Percentiles rank a stretch among this genome's conserved stretches.
phyloP scores from a whole-genome alignment of 2,888 invertebrate genomes.

The Drosophila yooni region DNA sequence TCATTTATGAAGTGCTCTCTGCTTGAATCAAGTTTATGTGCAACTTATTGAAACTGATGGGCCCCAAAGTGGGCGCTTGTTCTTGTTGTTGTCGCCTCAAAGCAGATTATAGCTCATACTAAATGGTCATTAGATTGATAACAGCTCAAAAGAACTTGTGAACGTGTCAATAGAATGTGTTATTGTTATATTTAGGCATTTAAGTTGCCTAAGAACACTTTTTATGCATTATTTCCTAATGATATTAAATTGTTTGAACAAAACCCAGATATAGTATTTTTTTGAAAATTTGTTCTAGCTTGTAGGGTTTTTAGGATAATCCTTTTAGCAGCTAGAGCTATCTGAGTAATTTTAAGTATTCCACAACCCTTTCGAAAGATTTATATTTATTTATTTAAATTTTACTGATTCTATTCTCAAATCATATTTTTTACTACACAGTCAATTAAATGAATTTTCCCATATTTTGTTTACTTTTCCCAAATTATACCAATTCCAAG shows the following conservation, averaged over 20 bases:
- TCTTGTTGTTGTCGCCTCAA: conserved; percentile 12
- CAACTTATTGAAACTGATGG: conserved; percentile 63
- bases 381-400: not conserved
- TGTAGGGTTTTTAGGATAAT: not conserved
- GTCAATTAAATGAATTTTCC: not conserved
- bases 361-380: not conserved
- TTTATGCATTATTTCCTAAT: not conserved
- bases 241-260: not conserved
- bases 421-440: not conserved
- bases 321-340: not conserved
- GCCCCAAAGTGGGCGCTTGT: conserved; percentile 23
- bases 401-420: not conserved
- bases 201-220: not conserved
- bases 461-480: not conserved
- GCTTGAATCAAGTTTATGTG: conserved; percentile 46
- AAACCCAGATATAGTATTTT: not conserved
- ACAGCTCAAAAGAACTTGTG: not conserved
- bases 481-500: not conserved
- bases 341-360: not conserved
- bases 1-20: conserved; percentile 32
- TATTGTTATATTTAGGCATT: not conserved
- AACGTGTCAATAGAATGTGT: not conserved
- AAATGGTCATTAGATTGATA: conserved; percentile 11
- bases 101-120: conserved; percentile 16
- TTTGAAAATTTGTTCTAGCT: not conserved